Percentiles rank a stretch among this genome's conserved stretches.
Evolutionary conservation across 2,797 vertebrate species (phyloP).

Genomic region (Intellagama lesueurii): DNA sequence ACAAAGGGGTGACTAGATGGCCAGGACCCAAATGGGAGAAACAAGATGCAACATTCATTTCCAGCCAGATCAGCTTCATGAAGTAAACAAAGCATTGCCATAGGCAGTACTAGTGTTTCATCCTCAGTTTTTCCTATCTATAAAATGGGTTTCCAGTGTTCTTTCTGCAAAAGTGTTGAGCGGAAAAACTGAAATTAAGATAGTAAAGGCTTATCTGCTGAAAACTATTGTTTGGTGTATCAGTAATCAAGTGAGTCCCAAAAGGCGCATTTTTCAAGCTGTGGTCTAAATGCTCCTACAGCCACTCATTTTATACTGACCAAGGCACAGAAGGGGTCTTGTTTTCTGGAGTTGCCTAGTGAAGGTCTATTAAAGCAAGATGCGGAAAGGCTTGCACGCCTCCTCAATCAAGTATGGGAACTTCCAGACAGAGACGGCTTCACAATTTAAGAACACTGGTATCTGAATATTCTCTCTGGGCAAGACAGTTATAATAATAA

Average conservation of each 20-base stretch:
- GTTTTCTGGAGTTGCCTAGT: background rate
- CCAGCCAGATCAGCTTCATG: background rate
- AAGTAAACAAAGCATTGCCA: background rate
- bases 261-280: too few relatives aligned
- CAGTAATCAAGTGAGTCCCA: too few relatives aligned
- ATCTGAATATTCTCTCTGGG: background rate
- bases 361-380: background rate
- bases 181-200: too few relatives aligned
- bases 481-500: too few relatives aligned
- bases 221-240: too few relatives aligned
- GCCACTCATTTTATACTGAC: background rate
- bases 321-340: background rate
- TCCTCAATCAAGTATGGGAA: too few relatives aligned
- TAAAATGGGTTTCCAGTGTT: background rate
- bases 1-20: background rate
- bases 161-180: background rate
- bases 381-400: too few relatives aligned
- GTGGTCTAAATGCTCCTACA: background rate
- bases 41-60: background rate
- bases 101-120: background rate
- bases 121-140: too few relatives aligned
- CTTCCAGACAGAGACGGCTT: background rate
- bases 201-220: too few relatives aligned
- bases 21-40: background rate
- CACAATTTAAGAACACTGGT: background rate